Evolutionary conservation across 2,113 vertebrate genomes (phyloP).

Genomic region (Pachycephala philippinensis): DNA sequence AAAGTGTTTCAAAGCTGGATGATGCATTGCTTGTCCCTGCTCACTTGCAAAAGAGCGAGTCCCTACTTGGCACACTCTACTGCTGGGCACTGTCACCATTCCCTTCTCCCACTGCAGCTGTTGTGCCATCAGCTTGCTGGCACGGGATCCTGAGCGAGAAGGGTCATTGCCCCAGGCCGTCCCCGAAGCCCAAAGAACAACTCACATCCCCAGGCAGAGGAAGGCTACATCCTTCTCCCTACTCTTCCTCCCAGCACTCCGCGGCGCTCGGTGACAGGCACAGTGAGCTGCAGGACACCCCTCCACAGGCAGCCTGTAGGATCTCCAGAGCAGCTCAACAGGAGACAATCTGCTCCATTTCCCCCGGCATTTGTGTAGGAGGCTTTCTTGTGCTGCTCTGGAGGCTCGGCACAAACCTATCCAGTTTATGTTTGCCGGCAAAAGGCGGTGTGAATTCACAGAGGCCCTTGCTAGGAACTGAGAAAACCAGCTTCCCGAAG

Average conservation of each 20-base stretch:
- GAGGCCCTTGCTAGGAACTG: not conserved
- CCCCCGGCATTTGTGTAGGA: not conserved
- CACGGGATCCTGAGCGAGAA: not conserved
- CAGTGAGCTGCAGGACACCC: not conserved
- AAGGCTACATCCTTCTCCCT: not conserved
- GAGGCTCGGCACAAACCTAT: not conserved
- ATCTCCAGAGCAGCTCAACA: not conserved
- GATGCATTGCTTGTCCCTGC: not conserved
- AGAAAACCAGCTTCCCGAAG: not conserved
- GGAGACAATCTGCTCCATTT: not conserved
- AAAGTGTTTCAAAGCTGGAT: not conserved
- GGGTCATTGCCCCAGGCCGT: not conserved
- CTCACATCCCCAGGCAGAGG: not conserved
- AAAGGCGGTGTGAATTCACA: not conserved
- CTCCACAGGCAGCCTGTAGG: rapidly evolving
- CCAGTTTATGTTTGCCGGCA: not conserved
- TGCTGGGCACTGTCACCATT: not conserved
- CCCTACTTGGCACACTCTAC: rapidly evolving
- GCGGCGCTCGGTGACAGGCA: rapidly evolving
- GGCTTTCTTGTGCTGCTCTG: not conserved
- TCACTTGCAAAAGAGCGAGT: not conserved
- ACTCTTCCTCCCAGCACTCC: not conserved
- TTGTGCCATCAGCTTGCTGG: rapidly evolving
- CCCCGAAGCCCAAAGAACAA: not conserved
- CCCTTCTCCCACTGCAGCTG: not conserved